phyloP scores from a whole-genome alignment of 1,140 invertebrate genomes.

The Meteorus sp. region DNA sequence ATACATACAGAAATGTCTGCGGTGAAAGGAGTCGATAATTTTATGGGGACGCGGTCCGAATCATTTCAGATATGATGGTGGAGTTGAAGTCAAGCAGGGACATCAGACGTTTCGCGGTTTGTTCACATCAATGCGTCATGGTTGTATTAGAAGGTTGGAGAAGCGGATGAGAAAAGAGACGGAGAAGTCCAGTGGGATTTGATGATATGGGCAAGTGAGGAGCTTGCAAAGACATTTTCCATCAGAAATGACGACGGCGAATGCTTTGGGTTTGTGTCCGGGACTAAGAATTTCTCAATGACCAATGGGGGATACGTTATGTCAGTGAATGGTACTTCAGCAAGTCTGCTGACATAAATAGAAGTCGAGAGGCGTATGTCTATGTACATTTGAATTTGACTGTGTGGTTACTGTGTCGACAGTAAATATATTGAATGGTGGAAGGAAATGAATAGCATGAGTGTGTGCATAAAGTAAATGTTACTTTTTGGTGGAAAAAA shows the following conservation, averaged over 20 bases:
- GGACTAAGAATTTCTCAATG: background rate
- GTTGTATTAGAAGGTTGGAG: background rate
- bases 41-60: background rate
- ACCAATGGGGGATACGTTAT: background rate
- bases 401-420: too few relatives aligned
- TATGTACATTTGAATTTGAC: too few relatives aligned
- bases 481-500: too few relatives aligned
- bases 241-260: background rate
- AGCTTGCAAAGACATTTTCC: background rate
- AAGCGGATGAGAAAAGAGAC: background rate
- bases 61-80: too few relatives aligned
- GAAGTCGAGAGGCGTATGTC: background rate
- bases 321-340: background rate
- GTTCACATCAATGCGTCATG: too few relatives aligned
- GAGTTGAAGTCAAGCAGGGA: too few relatives aligned
- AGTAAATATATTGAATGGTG: too few relatives aligned
- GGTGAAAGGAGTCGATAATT: background rate
- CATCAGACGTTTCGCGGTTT: too few relatives aligned
- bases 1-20: background rate
- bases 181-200: background rate
- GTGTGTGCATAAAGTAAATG: too few relatives aligned
- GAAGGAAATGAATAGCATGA: too few relatives aligned
- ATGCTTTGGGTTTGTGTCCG: too few relatives aligned
- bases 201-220: background rate
- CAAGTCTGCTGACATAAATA: background rate